Base-by-base conservation (phyloP, 1,140 invertebrate species). In the Andricus grossulariae region DNA sequence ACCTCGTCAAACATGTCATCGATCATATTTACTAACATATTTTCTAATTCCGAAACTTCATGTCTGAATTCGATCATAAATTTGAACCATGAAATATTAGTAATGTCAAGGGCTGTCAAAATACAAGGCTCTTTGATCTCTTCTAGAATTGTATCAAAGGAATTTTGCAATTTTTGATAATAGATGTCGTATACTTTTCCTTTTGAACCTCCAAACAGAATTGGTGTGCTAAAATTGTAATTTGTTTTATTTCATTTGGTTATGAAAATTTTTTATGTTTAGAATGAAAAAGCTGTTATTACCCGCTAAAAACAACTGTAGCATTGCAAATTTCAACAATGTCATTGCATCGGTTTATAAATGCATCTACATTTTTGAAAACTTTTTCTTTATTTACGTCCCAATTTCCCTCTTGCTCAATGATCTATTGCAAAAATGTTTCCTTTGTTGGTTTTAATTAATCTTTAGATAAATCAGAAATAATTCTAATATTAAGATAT, bases 361-460 rank as follows among this genome's bases (percentile, higher is more conserved):
- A 98, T 0, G 96, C 95, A 85, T 97, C 94, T 6, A 98, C 93
- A 84, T 96, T 95, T 86, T 97, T 96, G 88, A 98, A 98, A 76
- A 98, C 95, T 0, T 93, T 93, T 15, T 93, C 93, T 80, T 94
- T 93, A 80, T 97, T 94, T 45, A 97, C 85, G 7, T 94, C 88
- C 97, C 97, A 98, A 45, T 90, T 87, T 55, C 50, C 60, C 70
- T 89, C 88, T 4, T 91, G 88, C 73, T 85, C 87, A 51, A 0
- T 25, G 21, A 45, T 45, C 39, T 45, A 45, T 45, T 45, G 10
- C 6, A 45, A 45, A 45, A 45, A 45, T 10, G 8, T 45, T 45
- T 10, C 39, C 39, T 45, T 45, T 45, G 39, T 45, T 0, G 10
- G 39, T 10, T 45, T 10, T 10, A 10, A 45, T 45, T 45, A 10